Evolutionary conservation across 2,888 invertebrate genomes (phyloP).

Genomic region (Eupithecia insigniata): DNA sequence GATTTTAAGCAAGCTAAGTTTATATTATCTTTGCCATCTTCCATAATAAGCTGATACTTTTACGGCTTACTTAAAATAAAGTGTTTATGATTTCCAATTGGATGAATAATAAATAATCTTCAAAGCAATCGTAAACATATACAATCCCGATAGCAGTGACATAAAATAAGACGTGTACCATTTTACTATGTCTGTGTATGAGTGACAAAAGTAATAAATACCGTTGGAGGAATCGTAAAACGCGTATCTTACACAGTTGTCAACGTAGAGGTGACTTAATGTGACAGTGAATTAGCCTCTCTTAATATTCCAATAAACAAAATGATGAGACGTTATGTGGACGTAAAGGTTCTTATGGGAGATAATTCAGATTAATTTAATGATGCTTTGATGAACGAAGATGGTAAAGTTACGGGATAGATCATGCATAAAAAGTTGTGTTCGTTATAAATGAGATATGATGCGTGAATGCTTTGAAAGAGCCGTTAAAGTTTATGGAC

Average conservation of each 20-base stretch:
- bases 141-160: constrained; percentile 54
- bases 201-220: constrained; percentile 76
- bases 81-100: constrained; percentile 51
- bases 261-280: constrained; percentile 64
- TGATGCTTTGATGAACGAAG: constrained; percentile 32
- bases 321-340: constrained; percentile 54
- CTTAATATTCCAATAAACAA: constrained; percentile 71
- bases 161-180: constrained; percentile 62
- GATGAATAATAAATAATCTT: constrained; percentile 58
- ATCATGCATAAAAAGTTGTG: constrained; percentile 23
- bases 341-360: constrained; percentile 47
- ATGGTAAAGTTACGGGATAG: constrained; percentile 30
- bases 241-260: constrained; percentile 70
- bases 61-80: constrained; percentile 48
- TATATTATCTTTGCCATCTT: constrained; percentile 34
- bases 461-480: constrained; percentile 10
- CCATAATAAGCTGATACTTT: constrained; percentile 40
- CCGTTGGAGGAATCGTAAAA: constrained; percentile 72
- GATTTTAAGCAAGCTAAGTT: not conserved
- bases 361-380: constrained; percentile 47
- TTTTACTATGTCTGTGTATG: constrained; percentile 64
- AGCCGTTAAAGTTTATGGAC: not conserved
- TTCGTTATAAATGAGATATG: constrained; percentile 23
- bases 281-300: constrained; percentile 71
- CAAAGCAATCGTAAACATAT: constrained; percentile 59